Conservation (phyloP, 2,888 invertebrate species). For the Catocala sponsa region DNA sequence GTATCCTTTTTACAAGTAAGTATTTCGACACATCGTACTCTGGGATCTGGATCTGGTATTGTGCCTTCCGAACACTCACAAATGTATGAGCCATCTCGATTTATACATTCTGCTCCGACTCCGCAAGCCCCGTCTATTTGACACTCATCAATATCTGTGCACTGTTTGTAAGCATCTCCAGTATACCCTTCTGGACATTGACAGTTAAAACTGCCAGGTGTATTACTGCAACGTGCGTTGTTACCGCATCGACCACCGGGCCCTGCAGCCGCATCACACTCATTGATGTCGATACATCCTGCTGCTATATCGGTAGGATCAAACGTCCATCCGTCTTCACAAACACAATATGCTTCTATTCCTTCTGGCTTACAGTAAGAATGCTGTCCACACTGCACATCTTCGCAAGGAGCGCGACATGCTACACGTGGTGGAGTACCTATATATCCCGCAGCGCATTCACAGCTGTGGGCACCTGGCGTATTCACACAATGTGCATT, state of each 20-base stretch:
- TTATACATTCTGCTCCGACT: slow-evolving; percentile 93
- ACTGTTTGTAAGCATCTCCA: slow-evolving; percentile 94
- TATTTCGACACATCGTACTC: slow-evolving; percentile 93
- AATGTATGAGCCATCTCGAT: slow-evolving; percentile 92
- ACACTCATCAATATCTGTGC: slow-evolving; percentile 95
- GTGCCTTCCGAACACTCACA: slow-evolving; percentile 95
- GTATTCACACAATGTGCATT: slow-evolving; percentile 93
- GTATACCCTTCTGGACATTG: slow-evolving; percentile 95
- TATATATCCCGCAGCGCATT: slow-evolving; percentile 94
- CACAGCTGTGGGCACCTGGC: slow-evolving; percentile 93
- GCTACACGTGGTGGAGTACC: slow-evolving; percentile 93
- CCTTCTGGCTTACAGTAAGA: slow-evolving; percentile 96
- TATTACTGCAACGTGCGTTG: slow-evolving; percentile 94
- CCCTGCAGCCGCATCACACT: slow-evolving; percentile 94
- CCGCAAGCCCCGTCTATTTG: slow-evolving; percentile 92
- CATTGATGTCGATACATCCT: slow-evolving; percentile 97
- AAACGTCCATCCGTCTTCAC: slow-evolving; percentile 97
- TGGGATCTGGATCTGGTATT: slow-evolving; percentile 94
- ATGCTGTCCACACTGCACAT: slow-evolving; percentile 95
- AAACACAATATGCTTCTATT: slow-evolving; percentile 96
- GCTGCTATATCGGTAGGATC: slow-evolving; percentile 96
- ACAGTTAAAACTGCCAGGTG: slow-evolving; percentile 93
- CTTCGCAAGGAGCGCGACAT: slow-evolving; percentile 97
- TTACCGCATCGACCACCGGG: slow-evolving; percentile 94
- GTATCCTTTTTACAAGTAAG: slow-evolving; percentile 92